A percentile compares a stretch with the other conserved stretches of the same genome.
Evolutionary conservation across 1,140 invertebrate species (phyloP).

Genomic region (Leptopilina boulardi): DNA sequence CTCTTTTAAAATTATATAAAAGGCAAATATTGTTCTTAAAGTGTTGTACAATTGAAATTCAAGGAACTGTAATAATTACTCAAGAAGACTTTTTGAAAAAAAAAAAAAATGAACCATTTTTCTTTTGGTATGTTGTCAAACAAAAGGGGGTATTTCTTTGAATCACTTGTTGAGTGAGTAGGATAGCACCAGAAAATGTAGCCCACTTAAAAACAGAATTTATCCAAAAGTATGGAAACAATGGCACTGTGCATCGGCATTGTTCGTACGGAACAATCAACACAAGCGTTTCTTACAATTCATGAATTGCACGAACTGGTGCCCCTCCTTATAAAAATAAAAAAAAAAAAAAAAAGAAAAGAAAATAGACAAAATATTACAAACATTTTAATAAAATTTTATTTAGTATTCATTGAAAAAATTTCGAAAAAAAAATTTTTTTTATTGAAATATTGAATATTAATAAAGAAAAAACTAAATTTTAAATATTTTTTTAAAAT

Average conservation of each 20-base stretch:
- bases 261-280: conserved; percentile 14
- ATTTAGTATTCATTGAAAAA: no score
- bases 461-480: no score
- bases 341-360: not conserved
- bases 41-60: not conserved
- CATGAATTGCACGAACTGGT: not conserved
- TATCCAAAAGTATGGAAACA: conserved; percentile 30
- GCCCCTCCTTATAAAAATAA: not conserved
- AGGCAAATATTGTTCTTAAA: not conserved
- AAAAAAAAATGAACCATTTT: not conserved
- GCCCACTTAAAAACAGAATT: conserved; percentile 27
- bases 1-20: not conserved
- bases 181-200: conserved; percentile 15
- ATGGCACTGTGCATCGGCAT: conserved; percentile 5
- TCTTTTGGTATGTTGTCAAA: conserved; percentile 6
- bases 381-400: no score
- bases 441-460: no score
- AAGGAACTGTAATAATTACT: not conserved
- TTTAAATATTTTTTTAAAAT: not conserved
- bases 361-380: not conserved
- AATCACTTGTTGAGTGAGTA: conserved; percentile 23
- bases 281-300: conserved; percentile 14
- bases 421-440: no score
- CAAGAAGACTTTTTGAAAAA: not conserved
- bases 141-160: conserved; percentile 8